Base-by-base conservation (phyloP, 2,113 vertebrate species). In the Dasypus novemcinctus region DNA sequence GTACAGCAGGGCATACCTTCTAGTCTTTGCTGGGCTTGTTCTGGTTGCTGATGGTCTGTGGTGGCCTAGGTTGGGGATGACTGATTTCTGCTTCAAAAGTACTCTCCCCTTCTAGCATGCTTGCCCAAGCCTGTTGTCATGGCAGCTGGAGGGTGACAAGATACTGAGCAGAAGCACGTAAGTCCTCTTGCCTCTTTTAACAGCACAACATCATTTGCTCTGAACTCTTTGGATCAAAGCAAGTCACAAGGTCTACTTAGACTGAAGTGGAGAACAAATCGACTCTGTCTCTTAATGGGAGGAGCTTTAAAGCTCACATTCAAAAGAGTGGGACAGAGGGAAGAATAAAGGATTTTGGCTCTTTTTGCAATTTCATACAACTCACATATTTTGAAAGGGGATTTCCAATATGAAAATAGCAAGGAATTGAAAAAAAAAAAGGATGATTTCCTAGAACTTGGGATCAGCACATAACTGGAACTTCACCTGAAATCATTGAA, bases 31-130 rank as follows among this genome's bases (percentile, higher is more conserved):
- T 76, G n/a, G 25, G 20, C 5, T 38, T 54, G 7, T 21, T 29
- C 20, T 9, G 14, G 5, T 18, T 18, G 4, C 20, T 84, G 61
- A 33, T 1, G 5, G 0, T 15, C 9, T 61, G 38, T 3, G 0
- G 41, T 85, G 38, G 33, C 1, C 6, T 43, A 13, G 8, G 5
- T 4, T 38, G 54, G 13, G 25, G 11, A 46, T 61, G 33, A 2
- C 38, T 66, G 21, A 49, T 31, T 87, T 95, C 33, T 86, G 9
- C 63, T 93, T 76, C 18, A n/a, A 2, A 17, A 54, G 0, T 13
- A 49, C 4, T 69, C 29, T 33, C 14, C 49, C 2, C 9, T 31
- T 82, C 52, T 20, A 41, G 8, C 4, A 12, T 15, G 1, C n/a
- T 93, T 52, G 18, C 1, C 1, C 11, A 31, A 7, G 2, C 64